phyloP scores from a whole-genome alignment of 2,797 vertebrate genomes.

The Eidolon dupreanum region DNA sequence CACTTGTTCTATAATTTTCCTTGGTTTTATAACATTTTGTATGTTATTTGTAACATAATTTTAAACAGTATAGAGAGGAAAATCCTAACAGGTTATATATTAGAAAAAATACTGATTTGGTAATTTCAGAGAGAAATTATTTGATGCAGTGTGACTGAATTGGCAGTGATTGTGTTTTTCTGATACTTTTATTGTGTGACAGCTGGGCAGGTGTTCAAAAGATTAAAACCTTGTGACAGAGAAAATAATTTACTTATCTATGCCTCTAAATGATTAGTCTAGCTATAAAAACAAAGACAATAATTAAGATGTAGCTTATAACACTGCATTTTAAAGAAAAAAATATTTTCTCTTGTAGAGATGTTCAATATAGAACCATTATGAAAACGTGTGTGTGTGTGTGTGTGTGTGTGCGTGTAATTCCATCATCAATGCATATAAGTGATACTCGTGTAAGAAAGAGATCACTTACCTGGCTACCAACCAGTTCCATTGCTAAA shows the following conservation, averaged over 20 bases:
- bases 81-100: not conserved
- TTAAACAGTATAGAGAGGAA: not conserved
- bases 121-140: constrained; percentile 43
- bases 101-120: not conserved
- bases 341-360: not conserved
- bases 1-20: not conserved
- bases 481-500: not conserved
- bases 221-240: constrained; percentile 27
- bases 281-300: constrained; percentile 31
- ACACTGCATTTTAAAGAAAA: constrained; percentile 5
- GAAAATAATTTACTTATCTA: constrained; percentile 24
- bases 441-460: not conserved
- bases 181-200: constrained; percentile 2
- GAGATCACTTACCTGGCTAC: not conserved
- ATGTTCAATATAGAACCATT: not conserved
- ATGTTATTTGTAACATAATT: constrained; percentile 1
- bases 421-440: not conserved
- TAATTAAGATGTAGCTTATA: not conserved
- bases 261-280: not conserved
- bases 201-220: not conserved
- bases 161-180: not conserved
- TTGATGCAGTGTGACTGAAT: not conserved
- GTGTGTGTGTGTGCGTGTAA: not conserved
- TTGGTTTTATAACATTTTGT: constrained; percentile 17
- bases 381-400: not conserved